Conservation (phyloP, 64 coral and sea anemone genomes). For the Montipora sp. region DNA sequence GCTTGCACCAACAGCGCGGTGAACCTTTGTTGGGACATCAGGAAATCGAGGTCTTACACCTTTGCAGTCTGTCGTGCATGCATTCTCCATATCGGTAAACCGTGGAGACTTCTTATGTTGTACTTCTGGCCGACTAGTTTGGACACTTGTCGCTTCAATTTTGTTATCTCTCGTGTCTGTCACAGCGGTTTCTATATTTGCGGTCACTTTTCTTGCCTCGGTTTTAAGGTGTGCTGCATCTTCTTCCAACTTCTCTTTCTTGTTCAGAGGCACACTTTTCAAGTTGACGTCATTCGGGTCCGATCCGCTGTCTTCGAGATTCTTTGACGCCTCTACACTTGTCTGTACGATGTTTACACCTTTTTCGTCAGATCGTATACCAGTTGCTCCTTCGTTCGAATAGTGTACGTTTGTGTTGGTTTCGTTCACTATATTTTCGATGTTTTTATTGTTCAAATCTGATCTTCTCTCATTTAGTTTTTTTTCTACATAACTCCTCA, state of each 20-base stretch:
- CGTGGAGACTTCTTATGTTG: background rate
- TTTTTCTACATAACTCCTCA: background rate
- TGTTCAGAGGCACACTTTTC: background rate
- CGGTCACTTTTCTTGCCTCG: background rate
- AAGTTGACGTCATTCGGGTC: too few relatives aligned
- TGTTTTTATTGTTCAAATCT: background rate
- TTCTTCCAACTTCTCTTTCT: background rate
- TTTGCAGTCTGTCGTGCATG: background rate
- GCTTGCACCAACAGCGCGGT: background rate
- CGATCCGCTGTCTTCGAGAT: too few relatives aligned
- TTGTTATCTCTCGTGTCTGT: too few relatives aligned
- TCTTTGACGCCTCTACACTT: background rate
- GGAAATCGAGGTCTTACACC: background rate
- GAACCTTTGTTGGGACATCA: background rate
- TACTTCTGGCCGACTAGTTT: background rate
- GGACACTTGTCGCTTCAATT: background rate
- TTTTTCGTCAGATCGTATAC: background rate
- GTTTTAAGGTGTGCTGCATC: background rate
- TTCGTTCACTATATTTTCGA: background rate
- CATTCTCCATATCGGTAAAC: too few relatives aligned
- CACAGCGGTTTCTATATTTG: background rate
- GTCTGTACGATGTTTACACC: background rate
- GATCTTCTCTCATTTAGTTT: background rate
- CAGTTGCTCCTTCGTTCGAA: background rate
- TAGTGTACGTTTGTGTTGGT: background rate